A percentile compares a stretch with the other conserved stretches of the same genome.
Evolutionary conservation across 1,140 invertebrate species (phyloP).

Genomic region (Lasioglossum albipes): DNA sequence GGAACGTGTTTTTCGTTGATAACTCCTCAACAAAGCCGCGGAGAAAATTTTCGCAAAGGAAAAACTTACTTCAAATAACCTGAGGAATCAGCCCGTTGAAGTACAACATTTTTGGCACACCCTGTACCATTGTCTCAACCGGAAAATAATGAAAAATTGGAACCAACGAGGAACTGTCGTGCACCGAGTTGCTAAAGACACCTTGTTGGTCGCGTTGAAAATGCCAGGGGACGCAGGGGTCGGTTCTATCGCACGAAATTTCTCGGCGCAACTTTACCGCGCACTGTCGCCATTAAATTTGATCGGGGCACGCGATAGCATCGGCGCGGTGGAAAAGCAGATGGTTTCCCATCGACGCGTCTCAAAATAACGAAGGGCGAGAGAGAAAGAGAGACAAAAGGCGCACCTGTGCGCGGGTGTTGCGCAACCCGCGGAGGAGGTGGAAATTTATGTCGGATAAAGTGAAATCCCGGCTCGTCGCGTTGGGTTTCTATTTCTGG

Average conservation of each 20-base stretch:
- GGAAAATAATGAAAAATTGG: too few species aligned
- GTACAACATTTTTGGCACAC: too few species aligned
- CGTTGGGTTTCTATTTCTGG: conserved; percentile 18
- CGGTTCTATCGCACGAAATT: background rate
- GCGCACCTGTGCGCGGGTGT: conserved; percentile 6
- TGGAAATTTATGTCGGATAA: conserved; percentile 30
- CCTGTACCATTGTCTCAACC: too few species aligned
- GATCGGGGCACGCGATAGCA: conserved; percentile 13
- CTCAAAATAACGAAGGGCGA: background rate
- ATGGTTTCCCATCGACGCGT: background rate
- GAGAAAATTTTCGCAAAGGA: too few species aligned
- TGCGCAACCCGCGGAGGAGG: background rate
- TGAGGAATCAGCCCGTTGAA: too few species aligned
- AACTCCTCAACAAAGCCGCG: too few species aligned
- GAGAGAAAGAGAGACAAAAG: background rate
- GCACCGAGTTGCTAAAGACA: too few species aligned
- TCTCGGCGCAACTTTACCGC: background rate
- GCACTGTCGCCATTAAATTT: conserved; percentile 40
- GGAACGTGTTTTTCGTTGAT: too few species aligned
- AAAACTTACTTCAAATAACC: too few species aligned
- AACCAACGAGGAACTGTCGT: too few species aligned
- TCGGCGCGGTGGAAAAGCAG: conserved; percentile 28
- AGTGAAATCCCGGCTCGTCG: conserved; percentile 11
- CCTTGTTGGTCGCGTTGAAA: background rate
- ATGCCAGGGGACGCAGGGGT: background rate